Conservation (phyloP, 2,797 vertebrate species). For the Pseudochromis fuscus region DNA sequence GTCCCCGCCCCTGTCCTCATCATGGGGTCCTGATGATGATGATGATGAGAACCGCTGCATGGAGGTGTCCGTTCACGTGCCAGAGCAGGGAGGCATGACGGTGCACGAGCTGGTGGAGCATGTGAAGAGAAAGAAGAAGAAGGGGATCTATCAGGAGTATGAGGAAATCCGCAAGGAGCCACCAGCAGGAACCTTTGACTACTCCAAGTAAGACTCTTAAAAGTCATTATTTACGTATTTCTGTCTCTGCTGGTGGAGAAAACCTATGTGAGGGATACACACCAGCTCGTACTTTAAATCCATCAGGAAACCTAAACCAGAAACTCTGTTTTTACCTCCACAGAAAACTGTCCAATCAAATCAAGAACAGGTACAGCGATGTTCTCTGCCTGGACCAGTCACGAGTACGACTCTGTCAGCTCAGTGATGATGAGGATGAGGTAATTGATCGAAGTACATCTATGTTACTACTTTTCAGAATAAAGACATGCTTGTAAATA, state of each 20-base stretch:
- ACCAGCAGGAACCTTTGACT: conserved; percentile 87
- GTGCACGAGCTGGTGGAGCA: conserved; percentile 86
- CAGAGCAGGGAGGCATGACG: conserved; percentile 85
- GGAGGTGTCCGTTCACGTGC: conserved; percentile 85
- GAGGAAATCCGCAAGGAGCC: conserved; percentile 90
- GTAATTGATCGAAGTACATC: too few species aligned
- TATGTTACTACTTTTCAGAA: too few species aligned
- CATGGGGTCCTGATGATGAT: conserved; percentile 73
- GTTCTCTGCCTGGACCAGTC: conserved; percentile 91
- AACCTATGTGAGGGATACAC: neutral
- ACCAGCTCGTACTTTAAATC: too few species aligned
- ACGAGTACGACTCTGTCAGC: conserved; percentile 85
- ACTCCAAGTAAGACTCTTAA: conserved; percentile 85
- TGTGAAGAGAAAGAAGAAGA: conserved; percentile 87
- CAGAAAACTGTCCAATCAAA: conserved; percentile 89
- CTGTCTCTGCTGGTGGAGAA: neutral
- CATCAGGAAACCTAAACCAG: too few species aligned
- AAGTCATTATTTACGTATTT: neutral
- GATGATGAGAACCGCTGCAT: conserved; percentile 71
- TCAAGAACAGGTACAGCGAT: conserved; percentile 91
- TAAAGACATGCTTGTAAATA: neutral
- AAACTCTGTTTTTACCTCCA: conserved; percentile 34
- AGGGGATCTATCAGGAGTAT: conserved; percentile 90
- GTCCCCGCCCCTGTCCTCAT: conserved; percentile 72
- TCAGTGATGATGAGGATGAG: conserved; percentile 86